Evolutionary conservation across 2,888 invertebrate species (phyloP), one percentile per base, ranked within the genome.

Genomic region (Pycnomerus fuliginosus): DNA sequence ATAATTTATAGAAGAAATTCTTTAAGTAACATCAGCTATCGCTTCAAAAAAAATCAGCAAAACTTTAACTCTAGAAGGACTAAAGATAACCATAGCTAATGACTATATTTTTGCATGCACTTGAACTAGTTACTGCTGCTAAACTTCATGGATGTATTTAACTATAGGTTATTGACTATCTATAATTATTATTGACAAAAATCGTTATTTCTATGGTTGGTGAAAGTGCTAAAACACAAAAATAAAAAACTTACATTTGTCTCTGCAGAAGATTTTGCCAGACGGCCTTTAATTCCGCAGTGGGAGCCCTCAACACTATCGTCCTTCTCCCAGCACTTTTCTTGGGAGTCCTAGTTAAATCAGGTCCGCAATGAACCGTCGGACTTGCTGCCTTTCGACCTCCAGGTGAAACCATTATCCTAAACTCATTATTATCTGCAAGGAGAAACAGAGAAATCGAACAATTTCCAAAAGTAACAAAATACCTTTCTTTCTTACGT

Each of bases 191-290:
- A n/a, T n/a, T n/a, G n/a, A n/a, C n/a, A n/a, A n/a, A n/a, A n/a
- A n/a, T n/a, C n/a, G n/a, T n/a, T n/a, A n/a, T n/a, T n/a, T n/a
- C n/a, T n/a, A n/a, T n/a, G n/a, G n/a, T 12, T 34, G 2, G 47
- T 43, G 47, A 45, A 15, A 32, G 44, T 45, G 45, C 36, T 35
- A 12, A 8, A 23, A 40, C 16, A 7, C 23, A n/a, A n/a, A n/a
- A n/a, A n/a, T n/a, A n/a, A n/a, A n/a, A n/a, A n/a, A 76, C 84
- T 83, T 73, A 90, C 90, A 91, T 89, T 75, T 91, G 91, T 50
- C 90, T 77, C 63, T 90, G 89, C 14, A 92, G 77, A 41, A 91
- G 76, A 71, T 90, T 91, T 73, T 91, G 90, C 91, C 91, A 92
- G 4, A 91, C 90, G 22, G 91, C 90, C 68, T 92, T 92, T 23